phyloP scores from a whole-genome alignment of 2,888 invertebrate species.

The Nezara viridula region DNA sequence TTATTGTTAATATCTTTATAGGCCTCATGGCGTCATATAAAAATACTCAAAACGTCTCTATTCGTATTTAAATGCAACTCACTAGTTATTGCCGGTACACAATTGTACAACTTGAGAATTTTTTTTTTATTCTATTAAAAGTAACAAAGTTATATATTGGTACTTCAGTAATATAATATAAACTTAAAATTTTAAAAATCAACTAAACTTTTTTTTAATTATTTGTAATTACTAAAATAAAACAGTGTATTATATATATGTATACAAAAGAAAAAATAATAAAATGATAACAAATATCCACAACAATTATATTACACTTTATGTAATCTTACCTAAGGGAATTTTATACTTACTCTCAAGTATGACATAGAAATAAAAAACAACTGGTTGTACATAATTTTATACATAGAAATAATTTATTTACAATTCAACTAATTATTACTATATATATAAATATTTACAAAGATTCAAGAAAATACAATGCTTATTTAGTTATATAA shows the following conservation, averaged over 20 bases:
- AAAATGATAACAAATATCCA: conserved; percentile 28
- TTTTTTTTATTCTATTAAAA: conserved; percentile 5
- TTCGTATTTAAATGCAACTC: conserved; percentile 4
- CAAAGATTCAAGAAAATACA: conserved; percentile 46
- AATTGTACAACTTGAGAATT: neutral
- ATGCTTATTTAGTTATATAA: conserved; percentile 18
- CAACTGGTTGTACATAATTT: neutral
- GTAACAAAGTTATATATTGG: conserved; percentile 5
- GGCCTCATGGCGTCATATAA: neutral
- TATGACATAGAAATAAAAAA: conserved; percentile 31
- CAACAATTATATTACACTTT: conserved; percentile 43
- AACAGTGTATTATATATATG: conserved; percentile 21
- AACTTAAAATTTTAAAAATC: conserved; percentile 12
- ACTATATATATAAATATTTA: conserved; percentile 47
- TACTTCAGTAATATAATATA: neutral
- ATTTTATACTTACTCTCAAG: neutral
- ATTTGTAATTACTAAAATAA: conserved; percentile 39
- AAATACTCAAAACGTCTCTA: conserved; percentile 10
- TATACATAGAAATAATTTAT: conserved; percentile 33
- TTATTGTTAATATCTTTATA: neutral
- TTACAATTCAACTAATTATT: conserved; percentile 48
- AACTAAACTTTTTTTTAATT: conserved; percentile 1
- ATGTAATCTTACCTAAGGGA: conserved; percentile 13
- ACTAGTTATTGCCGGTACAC: neutral
- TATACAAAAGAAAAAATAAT: neutral